A percentile compares a stretch with the other conserved stretches of the same genome.
These are phyloP conservation scores for Prionailurus bengalensis DNA, from an alignment of 2,113 vertebrate genomes.

Conservation along the genomic window DNA sequence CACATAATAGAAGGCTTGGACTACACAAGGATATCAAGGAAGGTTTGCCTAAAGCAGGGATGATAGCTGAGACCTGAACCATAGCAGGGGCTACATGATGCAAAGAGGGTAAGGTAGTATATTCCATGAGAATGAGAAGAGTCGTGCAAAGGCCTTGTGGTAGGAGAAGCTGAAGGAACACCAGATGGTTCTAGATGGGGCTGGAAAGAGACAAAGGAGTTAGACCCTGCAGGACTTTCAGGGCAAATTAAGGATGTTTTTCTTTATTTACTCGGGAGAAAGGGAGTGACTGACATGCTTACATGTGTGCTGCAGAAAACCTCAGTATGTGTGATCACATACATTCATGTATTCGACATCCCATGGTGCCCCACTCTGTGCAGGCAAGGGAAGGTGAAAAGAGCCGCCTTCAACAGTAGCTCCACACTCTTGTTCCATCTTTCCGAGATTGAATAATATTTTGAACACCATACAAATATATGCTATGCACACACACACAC, in stretches of 20 bases:
- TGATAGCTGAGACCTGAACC: background rate
- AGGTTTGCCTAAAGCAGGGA: background rate
- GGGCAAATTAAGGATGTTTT: slow-evolving; percentile 9
- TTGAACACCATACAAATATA: slow-evolving; percentile 6
- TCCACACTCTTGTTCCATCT: background rate
- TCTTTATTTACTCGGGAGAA: background rate
- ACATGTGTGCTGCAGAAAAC: background rate
- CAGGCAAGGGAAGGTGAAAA: background rate
- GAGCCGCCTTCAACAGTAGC: background rate
- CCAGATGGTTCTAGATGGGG: background rate
- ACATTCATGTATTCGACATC: background rate
- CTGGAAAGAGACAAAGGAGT: background rate
- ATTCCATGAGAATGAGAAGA: background rate
- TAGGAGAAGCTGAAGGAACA: background rate
- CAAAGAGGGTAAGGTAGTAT: background rate
- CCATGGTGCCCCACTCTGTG: background rate
- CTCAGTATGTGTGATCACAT: background rate
- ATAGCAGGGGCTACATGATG: accelerated
- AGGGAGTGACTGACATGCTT: background rate
- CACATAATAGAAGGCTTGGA: background rate
- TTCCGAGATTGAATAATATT: background rate
- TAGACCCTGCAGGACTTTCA: background rate
- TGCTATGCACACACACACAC: background rate
- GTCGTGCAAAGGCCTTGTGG: background rate
- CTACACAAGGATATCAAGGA: background rate